Base-by-base conservation (phyloP, 2,113 vertebrate genomes). In the Marmota monax region DNA sequence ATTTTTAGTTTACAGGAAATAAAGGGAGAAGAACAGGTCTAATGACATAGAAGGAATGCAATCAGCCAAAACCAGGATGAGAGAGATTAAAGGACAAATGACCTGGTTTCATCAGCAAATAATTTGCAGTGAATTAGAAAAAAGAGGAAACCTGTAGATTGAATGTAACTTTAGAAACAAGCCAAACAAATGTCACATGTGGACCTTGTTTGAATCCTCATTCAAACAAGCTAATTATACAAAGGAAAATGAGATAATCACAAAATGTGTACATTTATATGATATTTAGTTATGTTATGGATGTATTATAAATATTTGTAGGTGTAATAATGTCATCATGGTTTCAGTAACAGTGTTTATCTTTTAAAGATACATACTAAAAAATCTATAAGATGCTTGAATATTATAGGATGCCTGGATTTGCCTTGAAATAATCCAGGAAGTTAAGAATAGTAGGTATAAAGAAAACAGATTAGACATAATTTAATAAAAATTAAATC, bases 361-460 rank as follows among this genome's bases (percentile, higher is more conserved):
- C 23, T 82, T 96, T 95, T 74, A 91, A 84, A 91, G 5, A 73
- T 25, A 74, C 0, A 48, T 56, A 69, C 3, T 76, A 29, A 69
- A 58, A 84, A 88, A 70, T 76, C 76, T 93, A 76, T 58, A 56
- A 63, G 6, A 77, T 70, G 29, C n/a, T 65, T 56, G 27, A 4
- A 10, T 91, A 76, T 79, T 70, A 74, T 48, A 45, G 76, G 14
- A 65, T 48, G 0, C 6, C 39, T 67, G 16, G 22, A 4, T 45
- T 96, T 88, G 14, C 51, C 92, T 77, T 58, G 85, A 88, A 92
- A 85, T 85, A 72, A 92, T 72, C 14, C 32, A 82, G 51, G 13
- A 70, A 70, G 27, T 76, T 80, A 78, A n/a, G 70, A 45, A 92
- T 80, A n/a, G 25, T 76, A 0, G 20, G 18, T 58, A 65, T 20